phyloP scores from a whole-genome alignment of 2,113 vertebrate genomes.

The Rana temporaria region DNA sequence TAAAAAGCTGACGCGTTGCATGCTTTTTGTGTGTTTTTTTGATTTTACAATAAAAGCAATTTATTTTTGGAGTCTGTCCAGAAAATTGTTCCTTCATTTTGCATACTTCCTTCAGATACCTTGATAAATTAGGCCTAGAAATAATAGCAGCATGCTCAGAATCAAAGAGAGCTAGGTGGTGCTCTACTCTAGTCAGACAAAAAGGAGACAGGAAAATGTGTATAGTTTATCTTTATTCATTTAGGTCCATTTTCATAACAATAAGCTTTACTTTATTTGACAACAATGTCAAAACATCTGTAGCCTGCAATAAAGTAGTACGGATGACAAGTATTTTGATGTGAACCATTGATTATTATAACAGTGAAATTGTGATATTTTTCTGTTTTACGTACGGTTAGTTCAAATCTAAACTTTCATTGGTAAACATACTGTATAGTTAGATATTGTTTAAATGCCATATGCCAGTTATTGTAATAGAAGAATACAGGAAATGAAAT shows the following conservation, averaged over 20 bases:
- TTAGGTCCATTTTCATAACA: neutral
- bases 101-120: no score
- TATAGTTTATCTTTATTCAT: neutral
- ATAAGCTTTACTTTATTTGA: constrained; percentile 15
- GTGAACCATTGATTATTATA: neutral
- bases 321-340: neutral
- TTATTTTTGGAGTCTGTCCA: no score
- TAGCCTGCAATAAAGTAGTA: constrained; percentile 11
- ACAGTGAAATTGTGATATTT: neutral
- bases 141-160: no score
- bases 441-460: neutral
- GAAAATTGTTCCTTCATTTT: no score
- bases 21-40: no score
- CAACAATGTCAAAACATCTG: neutral
- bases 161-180: no score
- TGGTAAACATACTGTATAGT: neutral
- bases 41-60: no score
- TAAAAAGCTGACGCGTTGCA: no score
- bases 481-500: no score
- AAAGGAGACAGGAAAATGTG: no score
- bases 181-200: no score
- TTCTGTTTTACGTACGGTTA: neutral
- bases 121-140: no score
- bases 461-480: neutral
- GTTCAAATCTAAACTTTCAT: neutral